Conservation (phyloP, 2,888 invertebrate species). For the Lagria hirta region DNA sequence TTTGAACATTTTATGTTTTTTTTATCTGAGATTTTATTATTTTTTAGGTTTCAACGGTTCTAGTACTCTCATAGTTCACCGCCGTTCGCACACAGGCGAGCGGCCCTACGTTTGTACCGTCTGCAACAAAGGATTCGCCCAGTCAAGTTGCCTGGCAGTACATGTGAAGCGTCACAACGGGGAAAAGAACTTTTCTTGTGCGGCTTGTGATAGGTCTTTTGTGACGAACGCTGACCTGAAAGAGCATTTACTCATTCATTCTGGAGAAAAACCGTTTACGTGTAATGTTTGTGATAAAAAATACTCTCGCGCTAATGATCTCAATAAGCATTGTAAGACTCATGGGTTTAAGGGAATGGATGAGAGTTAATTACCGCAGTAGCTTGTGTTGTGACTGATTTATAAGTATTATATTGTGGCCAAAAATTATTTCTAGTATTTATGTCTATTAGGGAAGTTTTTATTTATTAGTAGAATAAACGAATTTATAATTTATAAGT, state of each 20-base stretch:
- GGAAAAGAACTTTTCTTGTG: constrained; percentile 41
- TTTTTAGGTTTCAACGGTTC: constrained; percentile 52
- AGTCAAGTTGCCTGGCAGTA: constrained; percentile 52
- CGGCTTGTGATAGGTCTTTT: constrained; percentile 44
- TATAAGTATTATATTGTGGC: constrained; percentile 12
- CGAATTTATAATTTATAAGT: no score
- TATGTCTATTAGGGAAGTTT: constrained; percentile 9
- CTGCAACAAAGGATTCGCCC: constrained; percentile 51
- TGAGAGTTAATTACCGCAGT: constrained; percentile 18
- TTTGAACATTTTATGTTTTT: no score
- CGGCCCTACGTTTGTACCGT: constrained; percentile 50
- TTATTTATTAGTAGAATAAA: no score
- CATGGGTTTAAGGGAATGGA: constrained; percentile 30
- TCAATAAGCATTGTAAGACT: constrained; percentile 42
- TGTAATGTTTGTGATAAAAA: constrained; percentile 45
- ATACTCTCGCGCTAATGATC: constrained; percentile 42
- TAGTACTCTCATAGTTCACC: constrained; percentile 51
- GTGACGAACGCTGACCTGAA: constrained; percentile 44
- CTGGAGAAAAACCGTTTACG: constrained; percentile 39
- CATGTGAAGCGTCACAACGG: constrained; percentile 53
- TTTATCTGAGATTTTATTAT: no score
- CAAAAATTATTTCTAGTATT: constrained; percentile 18
- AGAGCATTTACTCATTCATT: constrained; percentile 41
- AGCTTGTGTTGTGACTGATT: constrained; percentile 10
- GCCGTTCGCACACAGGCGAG: constrained; percentile 52